These are phyloP conservation scores for Triplophysa siluroides DNA, from an alignment of 2,113 vertebrate genomes.

Conservation along the genomic window DNA sequence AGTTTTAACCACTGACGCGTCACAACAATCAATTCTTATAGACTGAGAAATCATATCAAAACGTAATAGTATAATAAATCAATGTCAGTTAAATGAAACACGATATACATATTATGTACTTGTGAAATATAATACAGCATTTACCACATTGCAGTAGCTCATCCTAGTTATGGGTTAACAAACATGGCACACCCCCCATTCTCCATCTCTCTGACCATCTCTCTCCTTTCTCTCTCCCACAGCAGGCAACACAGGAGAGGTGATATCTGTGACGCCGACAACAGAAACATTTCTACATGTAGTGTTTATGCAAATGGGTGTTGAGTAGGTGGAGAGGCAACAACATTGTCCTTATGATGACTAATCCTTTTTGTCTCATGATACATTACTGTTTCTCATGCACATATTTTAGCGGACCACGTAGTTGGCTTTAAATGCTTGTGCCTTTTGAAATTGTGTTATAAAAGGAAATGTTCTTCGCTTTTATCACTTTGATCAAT, in stretches of 20 bases:
- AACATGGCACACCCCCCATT: slow-evolving; percentile 29
- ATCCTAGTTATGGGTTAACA: slow-evolving; percentile 15
- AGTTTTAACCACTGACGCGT: not conserved
- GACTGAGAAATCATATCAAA: not conserved
- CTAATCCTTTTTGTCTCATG: slow-evolving; percentile 44
- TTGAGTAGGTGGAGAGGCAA: slow-evolving; percentile 60
- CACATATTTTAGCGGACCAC: not conserved
- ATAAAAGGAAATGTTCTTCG: not conserved
- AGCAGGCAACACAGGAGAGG: slow-evolving; percentile 35
- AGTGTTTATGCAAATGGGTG: slow-evolving; percentile 59
- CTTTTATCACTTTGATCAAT: slow-evolving; percentile 1
- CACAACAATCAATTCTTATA: not conserved
- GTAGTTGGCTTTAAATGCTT: slow-evolving; percentile 9
- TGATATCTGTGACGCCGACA: slow-evolving; percentile 49
- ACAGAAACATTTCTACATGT: slow-evolving; percentile 53
- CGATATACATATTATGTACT: not conserved
- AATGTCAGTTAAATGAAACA: not conserved
- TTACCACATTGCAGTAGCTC: not conserved
- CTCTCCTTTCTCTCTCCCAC: slow-evolving; percentile 11
- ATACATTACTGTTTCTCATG: slow-evolving; percentile 25
- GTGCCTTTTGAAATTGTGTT: not conserved
- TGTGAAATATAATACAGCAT: slow-evolving; percentile 1
- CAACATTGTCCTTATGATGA: slow-evolving; percentile 59
- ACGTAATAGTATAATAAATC: not conserved
- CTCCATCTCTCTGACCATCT: slow-evolving; percentile 13